Conservation (phyloP, 2,113 vertebrate species). For the Manacus vitellinus region DNA sequence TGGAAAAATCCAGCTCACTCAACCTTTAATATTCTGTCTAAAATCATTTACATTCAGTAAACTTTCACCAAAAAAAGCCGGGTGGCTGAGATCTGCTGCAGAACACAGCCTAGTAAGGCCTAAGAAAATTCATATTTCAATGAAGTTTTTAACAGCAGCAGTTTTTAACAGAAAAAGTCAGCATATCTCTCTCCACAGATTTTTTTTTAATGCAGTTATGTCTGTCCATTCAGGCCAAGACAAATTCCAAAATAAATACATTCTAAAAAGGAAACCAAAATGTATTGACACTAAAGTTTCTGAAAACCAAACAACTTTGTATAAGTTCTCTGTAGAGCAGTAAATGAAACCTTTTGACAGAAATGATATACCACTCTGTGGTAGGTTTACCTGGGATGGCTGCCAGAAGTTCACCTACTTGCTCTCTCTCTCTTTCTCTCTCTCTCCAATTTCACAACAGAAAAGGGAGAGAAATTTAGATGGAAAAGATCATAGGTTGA, state of each 20-base stretch:
- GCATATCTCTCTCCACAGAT: neutral
- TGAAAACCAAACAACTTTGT: neutral
- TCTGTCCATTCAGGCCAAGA: neutral
- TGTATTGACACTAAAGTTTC: neutral
- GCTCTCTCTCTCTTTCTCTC: neutral
- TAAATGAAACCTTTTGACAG: neutral
- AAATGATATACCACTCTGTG: neutral
- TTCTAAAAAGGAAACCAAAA: neutral
- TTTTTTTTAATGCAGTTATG: neutral
- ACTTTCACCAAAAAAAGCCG: neutral
- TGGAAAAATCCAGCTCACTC: neutral
- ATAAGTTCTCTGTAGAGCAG: neutral
- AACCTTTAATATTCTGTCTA: neutral
- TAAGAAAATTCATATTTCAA: neutral
- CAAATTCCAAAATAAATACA: neutral
- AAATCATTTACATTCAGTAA: neutral
- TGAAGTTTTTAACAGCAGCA: neutral
- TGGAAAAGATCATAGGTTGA: neutral
- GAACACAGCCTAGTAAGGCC: neutral
- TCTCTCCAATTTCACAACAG: neutral
- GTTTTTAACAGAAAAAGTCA: neutral
- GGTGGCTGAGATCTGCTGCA: neutral
- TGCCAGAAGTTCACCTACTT: neutral
- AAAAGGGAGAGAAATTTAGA: neutral
- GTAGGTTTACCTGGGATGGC: neutral